Base-by-base conservation (phyloP, 2,113 vertebrate genomes). In the Ageneiosus marmoratus region DNA sequence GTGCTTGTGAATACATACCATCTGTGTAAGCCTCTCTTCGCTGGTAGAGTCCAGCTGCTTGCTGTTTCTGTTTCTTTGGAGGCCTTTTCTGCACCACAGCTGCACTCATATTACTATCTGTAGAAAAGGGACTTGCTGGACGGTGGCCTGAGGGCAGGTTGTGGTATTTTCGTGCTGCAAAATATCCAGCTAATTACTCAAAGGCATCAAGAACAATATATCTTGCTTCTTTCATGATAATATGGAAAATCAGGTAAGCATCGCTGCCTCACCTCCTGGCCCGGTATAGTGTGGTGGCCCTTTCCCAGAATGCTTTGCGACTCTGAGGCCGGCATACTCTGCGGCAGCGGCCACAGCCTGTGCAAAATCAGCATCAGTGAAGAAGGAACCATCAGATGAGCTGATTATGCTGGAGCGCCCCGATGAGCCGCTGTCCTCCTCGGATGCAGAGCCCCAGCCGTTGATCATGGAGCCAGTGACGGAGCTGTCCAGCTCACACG, bases 391-490 rank as follows among this genome's bases (percentile, higher is more conserved):
- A 1, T 99, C 98, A 0, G 97, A 99, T 12, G 98, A 99, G 86
- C 97, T 99, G 51, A 98, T 95, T 5, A 93, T 92, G 0, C 98
- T 99, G 87, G 98, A 99, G 53, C 97, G 95, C 29, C 98, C 98
- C 0, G 97, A 98, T 27, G 98, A 99, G 86, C 96, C 97, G 91
- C 98, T 98, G 89, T 98, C 98, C 87, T 99, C 98, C 83, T 99
- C 98, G 0, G 98, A 99, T 53, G 98, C 98, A 0, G 98, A 99
- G 62, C 98, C 98, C 98, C 98, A 99, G 86, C 98, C 98, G 11
- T 99, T 99, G 92, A 99, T 98, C 98, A 99, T 99, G 87, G 98
- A 99, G n/a, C 98, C 98, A 0, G 98, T 99, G 75, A 98, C 97
- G 0, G 98, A 99, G 90, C 98, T 99, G 92, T 99, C 98, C 83